phyloP scores from a whole-genome alignment of 2,113 vertebrate genomes.

The Oncorhynchus kisutch region DNA sequence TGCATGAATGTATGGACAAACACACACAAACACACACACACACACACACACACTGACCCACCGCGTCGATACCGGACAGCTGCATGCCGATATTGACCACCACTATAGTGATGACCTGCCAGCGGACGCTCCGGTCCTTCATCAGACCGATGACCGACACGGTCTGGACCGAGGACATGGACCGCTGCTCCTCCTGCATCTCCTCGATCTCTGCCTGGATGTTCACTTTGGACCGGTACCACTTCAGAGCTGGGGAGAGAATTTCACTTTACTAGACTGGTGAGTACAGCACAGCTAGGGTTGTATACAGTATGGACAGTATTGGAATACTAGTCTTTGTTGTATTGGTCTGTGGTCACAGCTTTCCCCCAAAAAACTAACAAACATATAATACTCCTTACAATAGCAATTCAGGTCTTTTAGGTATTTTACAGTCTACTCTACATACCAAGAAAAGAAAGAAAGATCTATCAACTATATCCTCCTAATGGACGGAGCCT shows the following conservation, averaged over 20 bases:
- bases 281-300: not conserved
- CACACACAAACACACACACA: not conserved
- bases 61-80: slow-evolving; percentile 88
- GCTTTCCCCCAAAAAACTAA: too few relatives aligned
- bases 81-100: slow-evolving; percentile 89
- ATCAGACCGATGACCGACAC: slow-evolving; percentile 76
- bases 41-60: slow-evolving; percentile 60
- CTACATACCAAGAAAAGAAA: too few relatives aligned
- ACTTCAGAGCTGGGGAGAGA: slow-evolving; percentile 71
- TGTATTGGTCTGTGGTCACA: too few relatives aligned
- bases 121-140: slow-evolving; percentile 71
- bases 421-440: too few relatives aligned
- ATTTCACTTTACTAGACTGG: not conserved
- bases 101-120: slow-evolving; percentile 81
- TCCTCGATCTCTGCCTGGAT: slow-evolving; percentile 82
- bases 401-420: too few relatives aligned
- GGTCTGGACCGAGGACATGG: slow-evolving; percentile 72
- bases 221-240: slow-evolving; percentile 71
- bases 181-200: slow-evolving; percentile 84
- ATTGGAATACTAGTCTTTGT: too few relatives aligned
- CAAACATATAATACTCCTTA: too few relatives aligned
- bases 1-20: not conserved
- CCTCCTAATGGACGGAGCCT: not conserved
- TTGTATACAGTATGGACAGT: too few relatives aligned
- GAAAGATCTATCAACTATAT: not conserved